Percentiles rank a stretch among this genome's conserved stretches.
phyloP scores from a whole-genome alignment of 2,888 invertebrate species.

The Phalera bucephala region DNA sequence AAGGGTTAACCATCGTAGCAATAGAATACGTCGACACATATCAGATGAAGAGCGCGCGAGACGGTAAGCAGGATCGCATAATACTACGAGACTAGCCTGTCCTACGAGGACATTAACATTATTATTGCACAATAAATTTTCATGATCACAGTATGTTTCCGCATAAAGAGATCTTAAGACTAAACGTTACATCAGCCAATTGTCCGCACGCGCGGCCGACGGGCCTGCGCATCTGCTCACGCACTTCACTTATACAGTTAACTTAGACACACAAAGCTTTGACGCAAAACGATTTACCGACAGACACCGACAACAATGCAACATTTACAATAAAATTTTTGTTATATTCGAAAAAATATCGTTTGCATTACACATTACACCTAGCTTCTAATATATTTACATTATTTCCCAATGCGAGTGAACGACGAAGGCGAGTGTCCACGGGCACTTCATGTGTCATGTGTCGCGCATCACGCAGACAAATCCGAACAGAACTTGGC shows the following conservation, averaged over 20 bases:
- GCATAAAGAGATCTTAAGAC: slow-evolving; percentile 55
- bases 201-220: slow-evolving; percentile 19
- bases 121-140: slow-evolving; percentile 70
- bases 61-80: slow-evolving; percentile 26
- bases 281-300: slow-evolving; percentile 17
- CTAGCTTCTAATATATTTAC: slow-evolving; percentile 47
- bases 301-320: slow-evolving; percentile 14
- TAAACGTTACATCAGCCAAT: slow-evolving; percentile 31
- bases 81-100: slow-evolving; percentile 53
- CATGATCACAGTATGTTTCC: slow-evolving; percentile 65
- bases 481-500: slow-evolving; percentile 43
- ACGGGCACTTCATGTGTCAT: slow-evolving; percentile 44
- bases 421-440: slow-evolving; percentile 4
- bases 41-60: slow-evolving; percentile 41
- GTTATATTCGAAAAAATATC: not conserved
- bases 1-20: slow-evolving; percentile 29
- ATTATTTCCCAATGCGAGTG: slow-evolving; percentile 31
- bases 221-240: slow-evolving; percentile 24
- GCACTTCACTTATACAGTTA: slow-evolving; percentile 23
- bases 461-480: slow-evolving; percentile 37
- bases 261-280: slow-evolving; percentile 23
- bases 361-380: slow-evolving; percentile 41
- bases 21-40: slow-evolving; percentile 46
- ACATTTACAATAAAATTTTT: slow-evolving; percentile 12
- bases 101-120: slow-evolving; percentile 43